Percentiles rank a stretch among this genome's conserved stretches.
These are phyloP conservation scores for Eupithecia inturbata DNA, from an alignment of 2,888 invertebrate species.

Conservation along the genomic window DNA sequence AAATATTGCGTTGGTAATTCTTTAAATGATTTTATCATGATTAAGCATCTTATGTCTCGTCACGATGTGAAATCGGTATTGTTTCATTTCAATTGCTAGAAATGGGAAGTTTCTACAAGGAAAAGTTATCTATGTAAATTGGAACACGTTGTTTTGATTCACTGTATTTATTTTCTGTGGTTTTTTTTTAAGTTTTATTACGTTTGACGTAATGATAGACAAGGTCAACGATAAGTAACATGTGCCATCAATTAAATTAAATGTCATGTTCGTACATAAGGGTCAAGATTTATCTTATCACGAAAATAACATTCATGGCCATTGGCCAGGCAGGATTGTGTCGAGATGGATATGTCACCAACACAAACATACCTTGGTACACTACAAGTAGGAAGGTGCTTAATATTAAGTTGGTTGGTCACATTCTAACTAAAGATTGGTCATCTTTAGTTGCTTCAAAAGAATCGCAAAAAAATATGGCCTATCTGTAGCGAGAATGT, in stretches of 20 bases:
- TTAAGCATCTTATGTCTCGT: constrained; percentile 53
- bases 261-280: not conserved
- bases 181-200: not conserved
- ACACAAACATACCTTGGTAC: not conserved
- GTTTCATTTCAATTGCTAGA: constrained; percentile 34
- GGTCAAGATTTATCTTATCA: not conserved
- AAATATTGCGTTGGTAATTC: too few species aligned
- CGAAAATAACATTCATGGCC: not conserved
- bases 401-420: too few species aligned
- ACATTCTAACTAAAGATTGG: too few species aligned
- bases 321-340: not conserved
- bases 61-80: constrained; percentile 53
- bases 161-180: not conserved
- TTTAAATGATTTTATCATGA: too few species aligned
- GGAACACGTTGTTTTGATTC: not conserved
- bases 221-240: not conserved
- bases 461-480: too few species aligned
- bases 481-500: too few species aligned
- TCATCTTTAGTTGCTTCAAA: too few species aligned
- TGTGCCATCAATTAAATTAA: not conserved
- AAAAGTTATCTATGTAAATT: constrained; percentile 7
- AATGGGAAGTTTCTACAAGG: constrained; percentile 20
- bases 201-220: not conserved
- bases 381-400: not conserved
- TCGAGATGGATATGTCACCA: not conserved